Conservation (phyloP, 2,113 vertebrate species). For the Tragelaphus scriptus region DNA sequence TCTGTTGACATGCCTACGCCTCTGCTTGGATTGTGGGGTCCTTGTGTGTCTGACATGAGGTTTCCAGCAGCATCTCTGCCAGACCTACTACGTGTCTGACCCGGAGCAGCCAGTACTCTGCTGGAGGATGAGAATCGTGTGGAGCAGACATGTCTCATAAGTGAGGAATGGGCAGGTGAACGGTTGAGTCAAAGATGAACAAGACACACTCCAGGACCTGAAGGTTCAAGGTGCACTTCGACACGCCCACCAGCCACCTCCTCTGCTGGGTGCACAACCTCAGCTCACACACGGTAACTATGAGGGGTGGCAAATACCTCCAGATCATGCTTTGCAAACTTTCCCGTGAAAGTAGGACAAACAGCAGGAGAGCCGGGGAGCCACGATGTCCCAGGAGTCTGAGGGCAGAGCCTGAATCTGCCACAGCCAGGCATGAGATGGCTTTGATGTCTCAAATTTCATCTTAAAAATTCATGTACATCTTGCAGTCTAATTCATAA, state of each 20-base stretch:
- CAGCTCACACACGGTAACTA: neutral
- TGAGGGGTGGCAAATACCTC: neutral
- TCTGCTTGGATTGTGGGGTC: neutral
- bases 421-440: neutral
- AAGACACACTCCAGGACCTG: neutral
- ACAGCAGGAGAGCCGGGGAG: neutral
- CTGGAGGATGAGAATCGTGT: neutral
- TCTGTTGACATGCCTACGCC: neutral
- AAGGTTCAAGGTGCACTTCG: fast-evolving
- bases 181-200: neutral
- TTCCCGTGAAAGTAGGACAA: neutral
- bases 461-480: constrained; percentile 57
- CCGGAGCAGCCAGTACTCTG: too few species aligned
- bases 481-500: constrained; percentile 50
- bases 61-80: neutral
- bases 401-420: constrained; percentile 1
- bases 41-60: neutral
- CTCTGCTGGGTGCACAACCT: neutral
- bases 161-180: neutral
- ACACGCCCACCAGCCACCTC: neutral
- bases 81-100: neutral
- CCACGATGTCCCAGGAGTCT: neutral
- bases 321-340: neutral
- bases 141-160: neutral
- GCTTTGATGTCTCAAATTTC: constrained; percentile 47